Base-by-base conservation (phyloP, 2,888 invertebrate genomes). In the Biston stratarius region DNA sequence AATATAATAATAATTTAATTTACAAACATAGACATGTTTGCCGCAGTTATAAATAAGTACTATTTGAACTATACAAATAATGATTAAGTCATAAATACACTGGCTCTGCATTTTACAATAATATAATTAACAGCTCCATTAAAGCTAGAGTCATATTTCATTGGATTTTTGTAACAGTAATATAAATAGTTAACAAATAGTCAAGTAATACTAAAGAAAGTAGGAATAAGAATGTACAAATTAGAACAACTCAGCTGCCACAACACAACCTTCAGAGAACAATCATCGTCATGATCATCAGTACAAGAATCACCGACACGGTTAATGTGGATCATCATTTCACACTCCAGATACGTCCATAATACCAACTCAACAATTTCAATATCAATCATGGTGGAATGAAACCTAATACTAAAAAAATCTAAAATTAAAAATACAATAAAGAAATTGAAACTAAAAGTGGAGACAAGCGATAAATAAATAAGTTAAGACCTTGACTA, bases 131-230 rank as follows among this genome's bases (percentile, higher is more conserved):
- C 86, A 87, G 90, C 87, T 90, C 86, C 88, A 87, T 92, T 92
- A 92, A 92, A 93, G 91, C 91, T 93, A 89, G 83, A 73, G 72
- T 82, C 85, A 86, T 88, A 84, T 86, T 88, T 89, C 86, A 88
- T 88, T 90, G 90, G 89, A 91, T 89, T 89, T 87, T 79, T 82
- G 84, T 87, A 92, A 94, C 92, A 91, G 83, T 85, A 81, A 88
- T 92, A 93, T 91, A 94, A 93, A 93, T 94, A 94, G 91, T 91
- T 92, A 94, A 94, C 93, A 94, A 93, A 93, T 83, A 85, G 85
- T 87, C 82, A 81, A 87, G 85, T 74, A 87, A 91, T 88, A 89
- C 86, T 90, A 91, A 85, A 83, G 87, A 86, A 89, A 88, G 80
- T 90, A 91, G 88, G 88, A 90, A 88, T 88, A 88, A 64, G 76